These are phyloP conservation scores for Collichthys lucidus DNA, from an alignment of 2,113 vertebrate genomes.

Conservation along the genomic window DNA sequence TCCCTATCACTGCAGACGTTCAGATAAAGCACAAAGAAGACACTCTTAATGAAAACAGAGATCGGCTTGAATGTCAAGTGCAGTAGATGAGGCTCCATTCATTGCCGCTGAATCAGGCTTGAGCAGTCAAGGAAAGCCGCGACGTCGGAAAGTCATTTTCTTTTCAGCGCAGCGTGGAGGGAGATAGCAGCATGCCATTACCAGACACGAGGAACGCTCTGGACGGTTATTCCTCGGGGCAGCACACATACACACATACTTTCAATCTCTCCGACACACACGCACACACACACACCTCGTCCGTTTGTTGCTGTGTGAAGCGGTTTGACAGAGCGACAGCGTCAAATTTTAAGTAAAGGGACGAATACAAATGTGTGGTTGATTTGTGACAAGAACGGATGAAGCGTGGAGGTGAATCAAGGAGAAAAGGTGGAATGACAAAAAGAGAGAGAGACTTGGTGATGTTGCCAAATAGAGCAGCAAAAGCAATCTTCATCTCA, in stretches of 20 bases:
- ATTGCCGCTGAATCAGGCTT: slow-evolving; percentile 67
- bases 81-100: slow-evolving; percentile 44
- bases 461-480: not conserved
- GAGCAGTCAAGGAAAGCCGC: slow-evolving; percentile 72
- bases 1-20: not conserved
- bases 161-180: slow-evolving; percentile 54
- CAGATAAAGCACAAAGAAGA: slow-evolving; percentile 44
- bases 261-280: slow-evolving; percentile 16
- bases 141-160: slow-evolving; percentile 76
- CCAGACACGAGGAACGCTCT: slow-evolving; percentile 51
- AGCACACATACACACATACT: slow-evolving; percentile 34
- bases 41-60: slow-evolving; percentile 48
- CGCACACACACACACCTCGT: slow-evolving; percentile 13
- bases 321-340: slow-evolving; percentile 27
- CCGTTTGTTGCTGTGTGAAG: slow-evolving; percentile 39
- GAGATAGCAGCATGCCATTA: slow-evolving; percentile 79
- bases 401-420: not conserved
- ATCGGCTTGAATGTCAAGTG: slow-evolving; percentile 41
- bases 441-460: not conserved
- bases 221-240: slow-evolving; percentile 69
- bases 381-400: slow-evolving; percentile 12
- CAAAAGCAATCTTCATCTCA: not conserved
- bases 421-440: not conserved
- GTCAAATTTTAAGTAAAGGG: slow-evolving; percentile 36
- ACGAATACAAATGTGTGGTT: slow-evolving; percentile 24